These are phyloP conservation scores for Drosophila nebulosa DNA, from an alignment of 1,140 invertebrate genomes.

Conservation along the genomic window DNA sequence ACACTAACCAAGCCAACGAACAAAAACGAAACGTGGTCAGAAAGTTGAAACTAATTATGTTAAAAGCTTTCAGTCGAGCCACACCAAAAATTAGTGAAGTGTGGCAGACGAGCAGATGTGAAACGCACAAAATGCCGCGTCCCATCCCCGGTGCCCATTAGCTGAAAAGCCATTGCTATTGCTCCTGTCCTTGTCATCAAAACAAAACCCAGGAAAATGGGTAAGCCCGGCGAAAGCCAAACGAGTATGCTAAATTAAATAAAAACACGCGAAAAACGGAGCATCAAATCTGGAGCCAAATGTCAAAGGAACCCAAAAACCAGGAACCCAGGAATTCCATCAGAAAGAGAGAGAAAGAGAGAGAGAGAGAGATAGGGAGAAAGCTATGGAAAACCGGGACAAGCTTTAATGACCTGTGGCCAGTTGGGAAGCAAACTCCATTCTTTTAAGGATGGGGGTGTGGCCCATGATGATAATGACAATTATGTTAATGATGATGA, in stretches of 20 bases:
- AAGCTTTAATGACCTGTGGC: slow-evolving; percentile 57
- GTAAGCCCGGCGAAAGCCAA: slow-evolving; percentile 32
- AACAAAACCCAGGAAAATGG: slow-evolving; percentile 29
- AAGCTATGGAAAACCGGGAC: slow-evolving; percentile 2
- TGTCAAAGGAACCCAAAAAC: slow-evolving; percentile 45
- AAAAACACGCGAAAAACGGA: slow-evolving; percentile 53
- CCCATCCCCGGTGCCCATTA: not conserved
- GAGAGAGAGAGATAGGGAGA: too few species aligned
- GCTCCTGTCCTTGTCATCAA: slow-evolving; percentile 35
- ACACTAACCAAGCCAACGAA: slow-evolving; percentile 72
- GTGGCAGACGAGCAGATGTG: slow-evolving; percentile 6
- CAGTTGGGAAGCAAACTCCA: not conserved
- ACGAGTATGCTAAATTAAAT: slow-evolving; percentile 66
- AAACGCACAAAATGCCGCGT: not conserved
- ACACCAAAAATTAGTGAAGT: slow-evolving; percentile 60
- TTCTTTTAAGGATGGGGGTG: not conserved
- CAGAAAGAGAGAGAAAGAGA: too few species aligned
- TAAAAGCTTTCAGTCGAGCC: slow-evolving; percentile 66
- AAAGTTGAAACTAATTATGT: slow-evolving; percentile 76
- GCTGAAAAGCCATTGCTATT: slow-evolving; percentile 4
- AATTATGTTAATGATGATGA: too few species aligned
- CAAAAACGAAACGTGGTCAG: slow-evolving; percentile 77
- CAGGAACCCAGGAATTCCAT: not conserved
- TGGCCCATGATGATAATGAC: slow-evolving; percentile 5
- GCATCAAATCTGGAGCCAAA: slow-evolving; percentile 23